phyloP scores from a whole-genome alignment of 2,888 invertebrate genomes.

The Pristionchus fissidentatus region DNA sequence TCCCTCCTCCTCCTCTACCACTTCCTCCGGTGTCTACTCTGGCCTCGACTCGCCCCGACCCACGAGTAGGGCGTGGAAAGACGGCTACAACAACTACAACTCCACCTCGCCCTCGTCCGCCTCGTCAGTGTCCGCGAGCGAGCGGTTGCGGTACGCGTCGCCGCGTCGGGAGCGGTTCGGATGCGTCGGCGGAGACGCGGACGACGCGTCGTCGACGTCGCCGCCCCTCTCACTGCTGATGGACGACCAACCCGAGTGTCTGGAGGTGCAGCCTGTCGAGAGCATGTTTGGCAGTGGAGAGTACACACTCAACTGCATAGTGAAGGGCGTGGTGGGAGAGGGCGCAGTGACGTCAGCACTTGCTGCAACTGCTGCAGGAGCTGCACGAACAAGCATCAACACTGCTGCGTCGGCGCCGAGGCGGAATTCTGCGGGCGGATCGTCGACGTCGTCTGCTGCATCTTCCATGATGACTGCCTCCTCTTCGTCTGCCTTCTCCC shows the following conservation, averaged over 20 bases:
- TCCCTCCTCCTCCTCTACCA: background rate
- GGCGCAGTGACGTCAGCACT: background rate
- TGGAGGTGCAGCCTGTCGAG: slow-evolving; percentile 14
- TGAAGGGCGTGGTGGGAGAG: background rate
- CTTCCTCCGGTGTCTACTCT: background rate
- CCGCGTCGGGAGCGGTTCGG: background rate
- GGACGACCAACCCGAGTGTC: background rate
- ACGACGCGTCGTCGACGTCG: background rate
- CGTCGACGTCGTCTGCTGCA: no score
- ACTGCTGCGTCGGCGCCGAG: no score
- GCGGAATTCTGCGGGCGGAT: no score
- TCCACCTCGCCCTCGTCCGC: background rate
- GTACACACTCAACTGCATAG: background rate
- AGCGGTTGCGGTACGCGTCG: background rate
- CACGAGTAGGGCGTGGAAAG: background rate
- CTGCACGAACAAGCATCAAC: background rate
- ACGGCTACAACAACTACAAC: background rate
- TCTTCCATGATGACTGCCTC: no score
- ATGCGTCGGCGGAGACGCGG: background rate
- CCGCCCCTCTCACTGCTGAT: no score
- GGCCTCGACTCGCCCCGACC: background rate
- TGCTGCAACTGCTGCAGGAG: background rate
- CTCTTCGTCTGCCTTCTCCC: no score
- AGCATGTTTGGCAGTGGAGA: slow-evolving; percentile 15
- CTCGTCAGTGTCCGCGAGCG: background rate